Percentiles rank a stretch among this genome's conserved stretches.
Conservation (phyloP, 2,113 vertebrate genomes). For the Chaenogobius annularis region DNA sequence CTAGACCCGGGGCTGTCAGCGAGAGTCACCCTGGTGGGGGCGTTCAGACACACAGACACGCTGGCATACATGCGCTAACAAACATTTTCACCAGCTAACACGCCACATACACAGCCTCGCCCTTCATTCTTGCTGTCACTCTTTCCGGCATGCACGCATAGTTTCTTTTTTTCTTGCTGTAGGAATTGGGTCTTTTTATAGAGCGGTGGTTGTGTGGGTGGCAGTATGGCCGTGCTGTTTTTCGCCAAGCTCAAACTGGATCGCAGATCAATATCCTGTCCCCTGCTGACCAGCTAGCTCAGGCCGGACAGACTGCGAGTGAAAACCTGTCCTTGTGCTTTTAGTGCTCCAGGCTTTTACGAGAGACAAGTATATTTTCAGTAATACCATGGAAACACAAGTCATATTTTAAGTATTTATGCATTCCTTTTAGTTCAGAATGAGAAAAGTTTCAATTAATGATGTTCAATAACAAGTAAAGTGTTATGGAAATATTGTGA, state of each 20-base stretch:
- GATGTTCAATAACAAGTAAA: no score
- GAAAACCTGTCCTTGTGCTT: constrained; percentile 54
- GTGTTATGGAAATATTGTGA: no score
- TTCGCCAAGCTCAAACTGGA: constrained; percentile 65
- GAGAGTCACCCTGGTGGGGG: constrained; percentile 36
- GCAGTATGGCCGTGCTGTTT: constrained; percentile 53
- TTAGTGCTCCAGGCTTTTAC: constrained; percentile 33
- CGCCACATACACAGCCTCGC: constrained; percentile 9
- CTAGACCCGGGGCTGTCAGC: constrained; percentile 59
- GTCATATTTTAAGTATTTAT: no score
- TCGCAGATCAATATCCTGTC: constrained; percentile 74
- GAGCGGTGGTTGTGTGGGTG: constrained; percentile 47
- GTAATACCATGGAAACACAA: not conserved
- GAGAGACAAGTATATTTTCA: not conserved
- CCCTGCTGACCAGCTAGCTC: constrained; percentile 52
- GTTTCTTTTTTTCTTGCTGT: constrained; percentile 37
- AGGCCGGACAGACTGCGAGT: constrained; percentile 40
- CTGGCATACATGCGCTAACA: constrained; percentile 19
- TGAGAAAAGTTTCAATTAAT: no score
- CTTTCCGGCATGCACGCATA: constrained; percentile 26
- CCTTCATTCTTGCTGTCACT: constrained; percentile 19
- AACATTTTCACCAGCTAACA: constrained; percentile 8
- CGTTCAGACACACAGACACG: constrained; percentile 36
- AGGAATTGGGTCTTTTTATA: constrained; percentile 65
- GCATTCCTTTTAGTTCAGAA: no score